phyloP scores from a whole-genome alignment of 2,888 invertebrate genomes.

The Leptinotarsa tumamoca region DNA sequence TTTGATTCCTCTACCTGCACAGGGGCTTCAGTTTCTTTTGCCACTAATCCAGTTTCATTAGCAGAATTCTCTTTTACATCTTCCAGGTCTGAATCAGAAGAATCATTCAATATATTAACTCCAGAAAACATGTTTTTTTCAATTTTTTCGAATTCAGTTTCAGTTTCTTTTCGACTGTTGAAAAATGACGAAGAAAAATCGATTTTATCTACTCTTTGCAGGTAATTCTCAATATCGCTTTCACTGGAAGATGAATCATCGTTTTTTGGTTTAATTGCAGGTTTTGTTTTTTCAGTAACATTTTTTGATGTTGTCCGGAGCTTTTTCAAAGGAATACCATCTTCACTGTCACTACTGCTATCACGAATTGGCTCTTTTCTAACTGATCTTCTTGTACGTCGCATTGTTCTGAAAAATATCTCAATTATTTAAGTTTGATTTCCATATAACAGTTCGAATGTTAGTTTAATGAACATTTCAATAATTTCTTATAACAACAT shows the following conservation, averaged over 20 bases:
- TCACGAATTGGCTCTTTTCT: slow-evolving; percentile 36
- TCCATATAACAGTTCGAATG: background rate
- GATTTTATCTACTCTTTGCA: slow-evolving; percentile 69
- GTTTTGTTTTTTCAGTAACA: background rate
- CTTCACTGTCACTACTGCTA: slow-evolving; percentile 46
- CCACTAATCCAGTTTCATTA: slow-evolving; percentile 24
- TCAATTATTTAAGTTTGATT: background rate
- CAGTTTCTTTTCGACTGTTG: slow-evolving; percentile 48
- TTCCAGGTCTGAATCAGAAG: slow-evolving; percentile 56
- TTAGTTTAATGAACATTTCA: too few relatives aligned
- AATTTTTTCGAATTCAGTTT: slow-evolving; percentile 55
- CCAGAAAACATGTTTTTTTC: slow-evolving; percentile 61
- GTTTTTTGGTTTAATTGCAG: slow-evolving; percentile 8
- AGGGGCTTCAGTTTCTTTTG: slow-evolving; percentile 22
- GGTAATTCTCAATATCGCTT: slow-evolving; percentile 69
- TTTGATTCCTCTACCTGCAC: slow-evolving; percentile 34
- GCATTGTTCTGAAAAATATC: slow-evolving; percentile 31
- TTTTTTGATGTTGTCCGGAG: slow-evolving; percentile 17
- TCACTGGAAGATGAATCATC: slow-evolving; percentile 62
- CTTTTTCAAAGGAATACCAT: slow-evolving; percentile 45
- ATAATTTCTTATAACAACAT: too few relatives aligned
- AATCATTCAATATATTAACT: slow-evolving; percentile 57
- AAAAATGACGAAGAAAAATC: slow-evolving; percentile 72
- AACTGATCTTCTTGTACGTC: slow-evolving; percentile 31
- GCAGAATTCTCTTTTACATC: slow-evolving; percentile 33